These are phyloP conservation scores for Globia sparganii DNA, from an alignment of 2,888 invertebrate genomes.

Conservation along the genomic window DNA sequence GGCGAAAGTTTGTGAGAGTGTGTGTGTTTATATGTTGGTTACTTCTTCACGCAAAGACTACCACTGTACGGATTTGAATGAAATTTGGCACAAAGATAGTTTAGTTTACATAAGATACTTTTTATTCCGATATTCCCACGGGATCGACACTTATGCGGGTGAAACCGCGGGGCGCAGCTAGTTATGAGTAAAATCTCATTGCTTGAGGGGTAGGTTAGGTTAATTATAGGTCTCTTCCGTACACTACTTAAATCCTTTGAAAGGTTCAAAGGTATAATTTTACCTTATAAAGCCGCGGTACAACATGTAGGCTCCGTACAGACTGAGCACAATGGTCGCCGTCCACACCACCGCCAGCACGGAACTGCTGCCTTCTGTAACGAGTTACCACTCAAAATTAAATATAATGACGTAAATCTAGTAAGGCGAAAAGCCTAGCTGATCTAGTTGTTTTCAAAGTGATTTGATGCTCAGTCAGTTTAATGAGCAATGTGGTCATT, in stretches of 20 bases:
- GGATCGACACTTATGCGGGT: too few relatives aligned
- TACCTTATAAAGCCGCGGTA: slow-evolving; percentile 80
- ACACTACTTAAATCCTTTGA: not conserved
- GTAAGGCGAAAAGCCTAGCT: not conserved
- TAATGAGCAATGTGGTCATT: too few relatives aligned
- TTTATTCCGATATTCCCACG: too few relatives aligned
- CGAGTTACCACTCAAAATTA: not conserved
- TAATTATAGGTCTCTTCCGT: not conserved
- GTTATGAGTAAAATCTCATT: too few relatives aligned
- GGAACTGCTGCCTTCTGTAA: slow-evolving; percentile 83
- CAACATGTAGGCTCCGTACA: slow-evolving; percentile 82
- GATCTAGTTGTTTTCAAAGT: too few relatives aligned
- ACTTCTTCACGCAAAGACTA: too few relatives aligned
- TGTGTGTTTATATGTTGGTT: too few relatives aligned
- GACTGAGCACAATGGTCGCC: slow-evolving; percentile 82
- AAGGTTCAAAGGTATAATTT: not conserved
- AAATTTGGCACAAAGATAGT: too few relatives aligned
- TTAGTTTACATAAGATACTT: too few relatives aligned
- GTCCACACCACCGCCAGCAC: slow-evolving; percentile 84
- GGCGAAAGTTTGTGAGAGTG: too few relatives aligned
- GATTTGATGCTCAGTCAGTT: not conserved
- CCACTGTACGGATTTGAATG: too few relatives aligned
- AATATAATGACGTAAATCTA: not conserved
- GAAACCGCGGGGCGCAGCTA: too few relatives aligned
- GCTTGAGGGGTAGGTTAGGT: not conserved